These are phyloP conservation scores for Cataglyphis hispanica DNA, from an alignment of 1,140 invertebrate genomes.

Conservation along the genomic window DNA sequence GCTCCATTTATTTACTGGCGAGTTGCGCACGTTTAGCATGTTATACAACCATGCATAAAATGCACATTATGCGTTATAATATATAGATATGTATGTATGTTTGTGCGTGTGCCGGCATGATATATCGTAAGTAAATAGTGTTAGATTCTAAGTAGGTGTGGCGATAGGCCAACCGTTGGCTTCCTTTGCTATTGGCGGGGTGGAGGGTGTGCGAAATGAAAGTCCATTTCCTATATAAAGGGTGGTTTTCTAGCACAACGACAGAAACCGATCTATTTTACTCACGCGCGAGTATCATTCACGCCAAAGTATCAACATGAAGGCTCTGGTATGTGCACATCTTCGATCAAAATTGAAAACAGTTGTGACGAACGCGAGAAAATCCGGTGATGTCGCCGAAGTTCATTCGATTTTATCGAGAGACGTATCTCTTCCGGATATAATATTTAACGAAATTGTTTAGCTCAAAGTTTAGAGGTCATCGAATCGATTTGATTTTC, in stretches of 20 bases:
- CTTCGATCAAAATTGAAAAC: conserved; percentile 6
- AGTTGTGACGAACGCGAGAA: not conserved
- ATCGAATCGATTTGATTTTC: not conserved
- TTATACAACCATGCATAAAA: conserved; percentile 84
- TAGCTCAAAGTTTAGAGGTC: not conserved
- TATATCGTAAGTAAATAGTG: conserved; percentile 80
- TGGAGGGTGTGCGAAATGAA: conserved; percentile 83
- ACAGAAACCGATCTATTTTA: conserved; percentile 82
- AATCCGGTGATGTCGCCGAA: not conserved
- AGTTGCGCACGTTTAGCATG: conserved; percentile 74
- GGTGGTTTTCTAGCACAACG: conserved; percentile 81
- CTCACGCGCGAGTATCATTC: conserved; percentile 65
- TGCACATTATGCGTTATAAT: conserved; percentile 81
- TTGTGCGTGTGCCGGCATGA: conserved; percentile 70
- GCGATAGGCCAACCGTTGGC: conserved; percentile 82
- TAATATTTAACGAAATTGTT: conserved; percentile 1
- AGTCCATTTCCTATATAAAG: conserved; percentile 87
- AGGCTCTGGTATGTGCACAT: conserved; percentile 82
- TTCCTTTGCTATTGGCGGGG: conserved; percentile 80
- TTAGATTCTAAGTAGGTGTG: conserved; percentile 83
- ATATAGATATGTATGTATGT: conserved; percentile 72
- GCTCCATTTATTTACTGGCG: conserved; percentile 71
- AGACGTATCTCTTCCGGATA: not conserved
- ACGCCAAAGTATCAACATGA: conserved; percentile 82
- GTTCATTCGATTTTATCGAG: not conserved